A percentile compares a stretch with the other conserved stretches of the same genome.
phyloP scores from a whole-genome alignment of 2,797 vertebrate genomes.

The Heteromormyrus szaboi region DNA sequence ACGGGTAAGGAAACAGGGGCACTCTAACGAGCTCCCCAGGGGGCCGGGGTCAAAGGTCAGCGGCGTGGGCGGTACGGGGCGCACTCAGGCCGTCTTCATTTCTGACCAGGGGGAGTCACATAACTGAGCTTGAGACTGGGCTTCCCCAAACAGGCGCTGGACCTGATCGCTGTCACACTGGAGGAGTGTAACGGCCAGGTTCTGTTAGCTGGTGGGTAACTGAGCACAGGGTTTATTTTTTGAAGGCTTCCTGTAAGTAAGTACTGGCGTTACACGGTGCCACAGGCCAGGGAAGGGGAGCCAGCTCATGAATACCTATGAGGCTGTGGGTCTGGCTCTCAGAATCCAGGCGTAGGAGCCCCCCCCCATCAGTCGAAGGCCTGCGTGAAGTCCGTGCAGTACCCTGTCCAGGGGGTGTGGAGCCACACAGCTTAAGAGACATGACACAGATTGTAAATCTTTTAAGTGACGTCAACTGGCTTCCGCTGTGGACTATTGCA shows the following conservation, averaged over 20 bases:
- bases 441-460: neutral
- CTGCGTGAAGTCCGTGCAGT: neutral
- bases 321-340: neutral
- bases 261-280: neutral
- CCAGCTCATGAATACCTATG: neutral
- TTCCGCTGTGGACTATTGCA: neutral
- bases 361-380: neutral
- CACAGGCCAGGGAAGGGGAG: neutral
- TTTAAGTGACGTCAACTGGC: neutral
- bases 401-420: neutral
- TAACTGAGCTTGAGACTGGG: neutral
- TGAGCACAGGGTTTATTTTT: neutral
- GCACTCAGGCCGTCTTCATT: neutral
- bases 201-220: neutral
- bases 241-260: slow-evolving; percentile 15
- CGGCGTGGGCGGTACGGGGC: neutral
- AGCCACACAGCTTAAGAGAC: neutral
- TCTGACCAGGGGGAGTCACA: neutral
- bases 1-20: slow-evolving; percentile 36
- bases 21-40: slow-evolving; percentile 50
- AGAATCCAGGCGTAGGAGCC: neutral
- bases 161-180: neutral
- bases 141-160: neutral
- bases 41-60: slow-evolving; percentile 39
- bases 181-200: neutral